Conservation (phyloP, 2,888 invertebrate species). For the Leuctra nigra region DNA sequence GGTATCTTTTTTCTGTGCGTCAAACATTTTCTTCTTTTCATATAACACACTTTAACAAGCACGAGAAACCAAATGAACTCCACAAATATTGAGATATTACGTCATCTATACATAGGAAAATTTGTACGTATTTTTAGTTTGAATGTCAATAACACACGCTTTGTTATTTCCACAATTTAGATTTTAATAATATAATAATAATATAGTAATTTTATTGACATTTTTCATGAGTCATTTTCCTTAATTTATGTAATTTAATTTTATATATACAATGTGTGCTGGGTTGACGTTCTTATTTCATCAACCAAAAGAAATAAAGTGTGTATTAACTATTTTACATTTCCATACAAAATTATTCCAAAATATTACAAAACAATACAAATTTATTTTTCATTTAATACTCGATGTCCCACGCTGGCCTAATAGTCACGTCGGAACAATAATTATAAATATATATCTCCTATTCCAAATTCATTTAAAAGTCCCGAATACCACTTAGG, state of each 20-base stretch:
- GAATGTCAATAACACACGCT: neutral
- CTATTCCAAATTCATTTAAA: conserved; percentile 12
- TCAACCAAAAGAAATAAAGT: conserved; percentile 5
- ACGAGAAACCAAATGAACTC: conserved; percentile 16
- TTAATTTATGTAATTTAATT: conserved; percentile 17
- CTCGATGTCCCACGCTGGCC: neutral
- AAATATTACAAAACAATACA: conserved; percentile 17
- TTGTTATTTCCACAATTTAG: conserved; percentile 3
- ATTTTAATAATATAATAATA: conserved; percentile 11
- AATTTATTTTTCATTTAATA: conserved; percentile 12
- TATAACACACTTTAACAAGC: conserved; percentile 25
- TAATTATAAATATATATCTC: conserved; percentile 8
- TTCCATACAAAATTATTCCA: conserved; percentile 18
- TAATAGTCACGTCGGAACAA: neutral
- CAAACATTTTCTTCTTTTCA: conserved; percentile 18
- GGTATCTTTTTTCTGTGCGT: conserved; percentile 25
- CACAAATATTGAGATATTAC: conserved; percentile 7
- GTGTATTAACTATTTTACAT: conserved; percentile 9
- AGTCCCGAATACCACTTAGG: conserved; percentile 2
- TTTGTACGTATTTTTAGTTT: conserved; percentile 27
- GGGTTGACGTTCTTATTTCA: conserved; percentile 15
- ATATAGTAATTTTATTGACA: conserved; percentile 17
- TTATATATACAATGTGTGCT: conserved; percentile 22
- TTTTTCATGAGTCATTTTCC: conserved; percentile 20
- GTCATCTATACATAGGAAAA: conserved; percentile 27